Evolutionary conservation across 2,888 invertebrate species (phyloP).

Genomic region (Drosophila nr. fundita): DNA sequence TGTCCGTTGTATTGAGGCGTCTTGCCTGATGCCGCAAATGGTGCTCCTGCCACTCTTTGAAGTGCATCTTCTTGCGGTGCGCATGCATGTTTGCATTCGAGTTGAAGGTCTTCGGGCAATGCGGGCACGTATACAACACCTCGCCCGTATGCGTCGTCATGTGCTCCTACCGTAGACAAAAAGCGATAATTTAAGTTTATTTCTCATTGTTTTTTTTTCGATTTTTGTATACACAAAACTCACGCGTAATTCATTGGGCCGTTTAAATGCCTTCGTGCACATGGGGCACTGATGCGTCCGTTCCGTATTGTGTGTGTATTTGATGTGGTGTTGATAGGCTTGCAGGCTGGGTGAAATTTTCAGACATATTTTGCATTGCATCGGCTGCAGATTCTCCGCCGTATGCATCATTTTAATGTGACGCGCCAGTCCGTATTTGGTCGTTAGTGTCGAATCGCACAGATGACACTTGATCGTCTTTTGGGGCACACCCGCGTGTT

Average conservation of each 20-base stretch:
- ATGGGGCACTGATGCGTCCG: slow-evolving; percentile 81
- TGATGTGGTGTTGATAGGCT: slow-evolving; percentile 79
- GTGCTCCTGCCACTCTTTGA: slow-evolving; percentile 81
- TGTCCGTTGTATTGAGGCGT: slow-evolving; percentile 43
- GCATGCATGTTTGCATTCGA: slow-evolving; percentile 82
- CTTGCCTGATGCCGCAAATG: slow-evolving; percentile 44
- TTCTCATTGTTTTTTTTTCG: background rate
- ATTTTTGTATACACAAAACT: slow-evolving; percentile 11
- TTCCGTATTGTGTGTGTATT: slow-evolving; percentile 79
- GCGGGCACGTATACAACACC: slow-evolving; percentile 79
- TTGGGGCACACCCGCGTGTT: slow-evolving; percentile 78
- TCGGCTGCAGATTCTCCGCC: slow-evolving; percentile 59
- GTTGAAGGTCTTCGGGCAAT: slow-evolving; percentile 82
- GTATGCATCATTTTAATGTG: slow-evolving; percentile 83
- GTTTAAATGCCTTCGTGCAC: slow-evolving; percentile 83
- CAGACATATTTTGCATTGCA: slow-evolving; percentile 77
- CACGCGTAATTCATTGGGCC: slow-evolving; percentile 75
- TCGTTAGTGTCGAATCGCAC: slow-evolving; percentile 77
- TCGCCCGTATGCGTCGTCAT: slow-evolving; percentile 82
- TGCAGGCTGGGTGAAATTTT: slow-evolving; percentile 79
- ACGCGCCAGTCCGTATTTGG: slow-evolving; percentile 78
- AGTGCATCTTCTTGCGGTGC: slow-evolving; percentile 82
- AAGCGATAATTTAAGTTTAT: background rate
- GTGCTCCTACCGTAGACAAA: slow-evolving; percentile 72
- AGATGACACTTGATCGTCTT: slow-evolving; percentile 77